A percentile compares a stretch with the other conserved stretches of the same genome.
These are phyloP conservation scores for Rhopalosiphum nymphaeae DNA, from an alignment of 2,888 invertebrate species.

Conservation along the genomic window DNA sequence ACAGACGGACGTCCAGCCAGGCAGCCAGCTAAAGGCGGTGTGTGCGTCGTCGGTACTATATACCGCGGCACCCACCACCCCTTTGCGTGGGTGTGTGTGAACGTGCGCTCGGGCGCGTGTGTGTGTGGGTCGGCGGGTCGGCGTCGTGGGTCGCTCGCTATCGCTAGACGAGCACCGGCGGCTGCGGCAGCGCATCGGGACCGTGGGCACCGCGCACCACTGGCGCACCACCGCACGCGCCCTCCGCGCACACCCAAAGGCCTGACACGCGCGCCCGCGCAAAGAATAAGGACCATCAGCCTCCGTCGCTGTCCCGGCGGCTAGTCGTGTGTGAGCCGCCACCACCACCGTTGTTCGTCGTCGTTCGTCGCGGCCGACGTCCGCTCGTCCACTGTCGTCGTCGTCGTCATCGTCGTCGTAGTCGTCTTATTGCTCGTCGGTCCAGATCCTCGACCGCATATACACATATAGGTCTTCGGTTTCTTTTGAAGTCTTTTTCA, in stretches of 20 bases:
- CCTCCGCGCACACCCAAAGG: background rate
- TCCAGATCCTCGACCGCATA: background rate
- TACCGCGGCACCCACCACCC: background rate
- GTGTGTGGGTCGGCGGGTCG: background rate
- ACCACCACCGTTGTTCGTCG: background rate
- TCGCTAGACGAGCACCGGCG: background rate
- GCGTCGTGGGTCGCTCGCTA: background rate
- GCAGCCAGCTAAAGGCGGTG: conserved; percentile 39
- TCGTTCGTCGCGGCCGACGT: background rate
- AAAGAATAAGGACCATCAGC: conserved; percentile 19
- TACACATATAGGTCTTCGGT: background rate
- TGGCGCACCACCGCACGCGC: background rate
- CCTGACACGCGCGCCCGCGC: background rate
- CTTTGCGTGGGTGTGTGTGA: background rate
- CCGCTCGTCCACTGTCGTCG: background rate
- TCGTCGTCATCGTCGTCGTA: background rate
- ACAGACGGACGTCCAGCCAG: conserved; percentile 10
- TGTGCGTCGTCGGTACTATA: background rate
- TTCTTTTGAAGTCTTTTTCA: background rate
- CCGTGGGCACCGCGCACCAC: conserved; percentile 31
- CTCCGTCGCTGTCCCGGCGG: conserved; percentile 49
- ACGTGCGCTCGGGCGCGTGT: background rate
- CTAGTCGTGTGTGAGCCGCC: conserved; percentile 48
- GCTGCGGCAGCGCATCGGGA: conserved; percentile 28
- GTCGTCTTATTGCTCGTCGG: background rate